phyloP scores from a whole-genome alignment of 2,113 vertebrate genomes.

The Pogona vitticeps region DNA sequence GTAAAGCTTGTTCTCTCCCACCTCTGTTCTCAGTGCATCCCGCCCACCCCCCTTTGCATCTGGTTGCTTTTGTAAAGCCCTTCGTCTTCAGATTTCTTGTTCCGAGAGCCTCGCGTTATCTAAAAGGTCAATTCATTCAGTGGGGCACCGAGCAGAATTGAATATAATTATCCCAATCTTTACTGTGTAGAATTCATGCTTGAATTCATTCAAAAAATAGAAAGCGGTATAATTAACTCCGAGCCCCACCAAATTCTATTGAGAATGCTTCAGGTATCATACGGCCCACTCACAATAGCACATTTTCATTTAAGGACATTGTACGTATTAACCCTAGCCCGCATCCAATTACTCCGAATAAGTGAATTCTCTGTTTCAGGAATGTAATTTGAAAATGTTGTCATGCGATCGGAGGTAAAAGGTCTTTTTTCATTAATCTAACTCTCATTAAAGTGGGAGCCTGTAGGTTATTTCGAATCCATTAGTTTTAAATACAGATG shows the following conservation, averaged over 20 bases:
- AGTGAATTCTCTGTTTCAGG: constrained; percentile 97
- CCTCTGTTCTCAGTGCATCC: constrained; percentile 49
- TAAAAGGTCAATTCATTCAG: constrained; percentile 98
- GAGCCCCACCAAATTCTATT: constrained; percentile 90
- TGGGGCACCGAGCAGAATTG: constrained; percentile 91
- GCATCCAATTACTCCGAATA: constrained; percentile 99
- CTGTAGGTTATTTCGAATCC: constrained; percentile 91
- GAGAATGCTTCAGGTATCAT: constrained; percentile 97
- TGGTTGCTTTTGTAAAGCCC: constrained; percentile 86
- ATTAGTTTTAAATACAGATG: constrained; percentile 96
- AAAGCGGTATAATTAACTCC: constrained; percentile 91
- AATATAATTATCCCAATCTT: constrained; percentile 99
- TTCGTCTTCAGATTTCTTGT: constrained; percentile 95
- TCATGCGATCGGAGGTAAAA: constrained; percentile 90
- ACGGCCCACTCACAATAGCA: constrained; percentile 97
- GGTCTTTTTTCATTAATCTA: constrained; percentile 91
- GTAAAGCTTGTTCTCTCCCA: constrained; percentile 69
- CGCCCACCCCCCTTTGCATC: constrained; percentile 76
- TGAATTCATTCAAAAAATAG: constrained; percentile 97
- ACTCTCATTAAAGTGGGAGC: constrained; percentile 90
- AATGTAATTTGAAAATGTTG: constrained; percentile 98
- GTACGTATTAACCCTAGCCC: constrained; percentile 99
- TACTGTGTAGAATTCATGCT: constrained; percentile 98
- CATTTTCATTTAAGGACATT: constrained; percentile 99
- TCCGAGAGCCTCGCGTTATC: constrained; percentile 94